A percentile compares a stretch with the other conserved stretches of the same genome.
Evolutionary conservation across 2,797 vertebrate genomes (phyloP).

Genomic region (Apodemus agrarius): DNA sequence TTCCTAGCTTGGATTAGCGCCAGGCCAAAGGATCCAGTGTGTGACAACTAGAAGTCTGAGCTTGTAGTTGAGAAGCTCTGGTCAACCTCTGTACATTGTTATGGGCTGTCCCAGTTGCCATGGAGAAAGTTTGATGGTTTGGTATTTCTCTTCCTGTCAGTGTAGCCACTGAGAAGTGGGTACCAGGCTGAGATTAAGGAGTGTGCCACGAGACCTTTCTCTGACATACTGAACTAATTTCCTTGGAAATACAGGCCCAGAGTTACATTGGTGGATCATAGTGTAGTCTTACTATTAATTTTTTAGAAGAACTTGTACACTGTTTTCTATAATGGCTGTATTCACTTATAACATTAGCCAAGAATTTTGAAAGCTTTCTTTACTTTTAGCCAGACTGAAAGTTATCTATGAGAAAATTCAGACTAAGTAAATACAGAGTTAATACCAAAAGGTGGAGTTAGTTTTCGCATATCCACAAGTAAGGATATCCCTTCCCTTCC

Average conservation of each 20-base stretch:
- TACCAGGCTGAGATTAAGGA: not conserved
- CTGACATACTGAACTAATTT: not conserved
- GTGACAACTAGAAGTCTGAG: not conserved
- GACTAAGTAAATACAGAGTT: not conserved
- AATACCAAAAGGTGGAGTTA: slow-evolving; percentile 30
- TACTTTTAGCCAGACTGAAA: slow-evolving; percentile 27
- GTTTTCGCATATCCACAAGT: not conserved
- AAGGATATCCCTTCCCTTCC: too few species aligned
- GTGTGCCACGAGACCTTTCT: not conserved
- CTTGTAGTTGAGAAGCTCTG: not conserved
- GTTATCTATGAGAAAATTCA: not conserved
- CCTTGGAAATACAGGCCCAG: too few species aligned
- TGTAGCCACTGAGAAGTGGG: not conserved
- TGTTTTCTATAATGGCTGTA: not conserved
- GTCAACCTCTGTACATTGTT: not conserved
- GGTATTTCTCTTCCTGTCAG: not conserved
- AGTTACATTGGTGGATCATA: not conserved
- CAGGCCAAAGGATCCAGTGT: not conserved
- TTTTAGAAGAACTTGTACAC: not conserved
- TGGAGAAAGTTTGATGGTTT: too few species aligned
- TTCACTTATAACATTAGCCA: not conserved
- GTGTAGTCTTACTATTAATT: not conserved
- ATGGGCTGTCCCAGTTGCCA: not conserved
- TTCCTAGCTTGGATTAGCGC: not conserved
- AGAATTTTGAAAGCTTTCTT: slow-evolving; percentile 13